Evolutionary conservation across 2,113 vertebrate species (phyloP).

Genomic region (Condylura cristata): DNA sequence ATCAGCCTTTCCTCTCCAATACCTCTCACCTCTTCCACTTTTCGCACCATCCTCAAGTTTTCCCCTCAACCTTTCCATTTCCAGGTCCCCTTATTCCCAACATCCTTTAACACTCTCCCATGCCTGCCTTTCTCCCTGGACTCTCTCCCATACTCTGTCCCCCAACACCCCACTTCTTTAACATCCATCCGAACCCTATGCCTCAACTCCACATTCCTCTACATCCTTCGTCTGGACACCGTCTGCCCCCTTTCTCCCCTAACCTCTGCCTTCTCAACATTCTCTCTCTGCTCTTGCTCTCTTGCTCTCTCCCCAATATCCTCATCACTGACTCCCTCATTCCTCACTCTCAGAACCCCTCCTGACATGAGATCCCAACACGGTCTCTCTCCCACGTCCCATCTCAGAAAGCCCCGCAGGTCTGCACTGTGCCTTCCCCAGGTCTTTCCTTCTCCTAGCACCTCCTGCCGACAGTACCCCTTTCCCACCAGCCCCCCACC

Average conservation of each 20-base stretch:
- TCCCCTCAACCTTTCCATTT: background rate
- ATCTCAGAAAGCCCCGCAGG: accelerated
- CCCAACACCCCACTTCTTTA: background rate
- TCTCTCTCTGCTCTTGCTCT: background rate
- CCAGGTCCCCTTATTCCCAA: too few species aligned
- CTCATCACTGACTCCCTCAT: background rate
- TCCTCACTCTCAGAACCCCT: background rate
- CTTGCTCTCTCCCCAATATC: background rate
- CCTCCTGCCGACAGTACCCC: background rate
- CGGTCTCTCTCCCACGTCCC: background rate
- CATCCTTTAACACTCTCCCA: background rate
- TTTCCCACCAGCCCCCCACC: background rate
- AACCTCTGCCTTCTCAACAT: background rate
- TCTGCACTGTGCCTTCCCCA: background rate
- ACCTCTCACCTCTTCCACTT: background rate
- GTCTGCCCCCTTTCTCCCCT: background rate
- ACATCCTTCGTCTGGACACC: background rate
- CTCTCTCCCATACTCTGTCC: background rate
- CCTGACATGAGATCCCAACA: background rate
- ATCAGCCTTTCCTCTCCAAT: background rate
- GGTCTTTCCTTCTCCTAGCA: accelerated
- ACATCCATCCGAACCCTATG: background rate
- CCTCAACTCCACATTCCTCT: background rate
- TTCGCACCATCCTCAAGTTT: background rate
- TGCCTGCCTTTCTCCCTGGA: background rate